Evolutionary conservation across 2,888 invertebrate species (phyloP), one percentile per base, ranked within the genome.

Genomic region (Danaus chrysippus): DNA sequence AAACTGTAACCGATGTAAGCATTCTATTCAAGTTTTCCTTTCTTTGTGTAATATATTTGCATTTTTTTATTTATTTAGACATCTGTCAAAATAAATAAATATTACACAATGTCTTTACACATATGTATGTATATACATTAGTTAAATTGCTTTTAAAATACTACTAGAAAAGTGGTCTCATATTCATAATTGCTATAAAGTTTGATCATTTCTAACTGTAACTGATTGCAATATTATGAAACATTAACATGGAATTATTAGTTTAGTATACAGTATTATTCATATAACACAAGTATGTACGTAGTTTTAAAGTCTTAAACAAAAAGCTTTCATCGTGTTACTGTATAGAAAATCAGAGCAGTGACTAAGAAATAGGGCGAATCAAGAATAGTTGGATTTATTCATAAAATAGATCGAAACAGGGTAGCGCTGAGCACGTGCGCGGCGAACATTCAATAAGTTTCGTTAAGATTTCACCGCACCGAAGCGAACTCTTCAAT

Each of bases 401-500:
- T 49, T 49, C 49, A 17, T 49, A 49, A 49, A 56, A 44, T 42
- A 23, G 60, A 56, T 23, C 42, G 23, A 34, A 61, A 43, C 44
- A 42, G n/a, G 34, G 49, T 55, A 42, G 19, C 44, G 49, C 46
- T 19, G 53, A 65, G 68, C 74, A 78, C 78, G 76, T 77, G 76
- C 73, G 68, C 68, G 52, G 57, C 59, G 13, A 74, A 58, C 34
- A 42, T 59, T 78, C 81, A 79, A 81, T 81, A 79, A 81, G 78
- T 82, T 83, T 82, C 79, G 83, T 85, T 83, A 81, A 82, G 80
- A 82, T 79, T 82, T 82, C 78, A 78, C 79, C 68, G 68, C 60
- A 73, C 75, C 75, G 71, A 75, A 78, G 78, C 76, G 75, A 76
- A 75, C 78, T 82, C 72, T 80, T 90, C 84, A 89, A 89, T 90